Base-by-base conservation (phyloP, 2,113 vertebrate genomes). In the Neogale vison region DNA sequence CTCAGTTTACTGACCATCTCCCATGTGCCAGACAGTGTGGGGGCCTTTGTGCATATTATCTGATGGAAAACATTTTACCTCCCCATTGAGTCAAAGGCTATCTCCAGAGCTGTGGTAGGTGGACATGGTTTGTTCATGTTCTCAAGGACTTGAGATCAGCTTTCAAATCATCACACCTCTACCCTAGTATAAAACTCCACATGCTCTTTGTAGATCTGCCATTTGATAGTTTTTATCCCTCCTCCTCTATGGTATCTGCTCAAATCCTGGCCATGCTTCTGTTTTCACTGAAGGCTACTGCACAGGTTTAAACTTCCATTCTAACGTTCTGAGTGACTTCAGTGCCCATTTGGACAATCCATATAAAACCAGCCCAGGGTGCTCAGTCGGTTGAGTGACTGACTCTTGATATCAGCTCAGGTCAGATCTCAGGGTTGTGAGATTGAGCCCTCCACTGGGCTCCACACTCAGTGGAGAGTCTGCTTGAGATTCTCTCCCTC, bases 1-100 rank as follows among this genome's bases (percentile, higher is more conserved):
- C 47, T 36, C 36, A 12, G 63, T 26, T 31, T 15, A 24, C 18
- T 50, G 55, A n/a, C 2, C 26, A 2, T 42, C 45, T 57, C 17
- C 59, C 1, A 0, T 4, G 59, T 12, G 24, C 57, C 85, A 39
- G 39, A 21, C 77, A 17, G 5, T 24, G 14, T 24, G 0, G 8
- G 18, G 31, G 1, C 6, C 76, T 81, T 4, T 12, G 50, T 24
- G 3, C 3, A 20, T 8, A 14, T 17, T 11, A 10, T 14, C 63
- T 15, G 42, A 12, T 12, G 26, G 21, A 36, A 50, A 59, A 21
- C 42, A 21, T 13, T 13, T 45, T 26, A 18, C 13, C 45, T 39
- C 17, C n/a, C 0, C 6, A 1, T 45, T 47, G 6, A 26, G 36
- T 4, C 12, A 26, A 18, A 63, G 59, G 52, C 80, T 80, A 63